A percentile compares a stretch with the other conserved stretches of the same genome.
Conservation (phyloP, 1,140 invertebrate species). For the Adelges cooleyi region DNA sequence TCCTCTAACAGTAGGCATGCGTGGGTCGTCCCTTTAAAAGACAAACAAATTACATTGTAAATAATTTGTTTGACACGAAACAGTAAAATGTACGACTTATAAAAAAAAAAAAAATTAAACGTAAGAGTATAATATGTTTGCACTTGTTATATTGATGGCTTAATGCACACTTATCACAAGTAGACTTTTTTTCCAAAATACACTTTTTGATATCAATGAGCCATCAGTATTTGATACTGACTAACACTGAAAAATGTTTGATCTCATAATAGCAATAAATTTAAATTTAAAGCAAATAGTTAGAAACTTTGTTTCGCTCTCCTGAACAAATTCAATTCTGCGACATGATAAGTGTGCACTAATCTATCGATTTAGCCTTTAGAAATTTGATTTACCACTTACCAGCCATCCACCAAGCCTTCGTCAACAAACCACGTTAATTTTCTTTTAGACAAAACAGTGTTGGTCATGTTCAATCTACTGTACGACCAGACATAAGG, state of each 20-base stretch:
- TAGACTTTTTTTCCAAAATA: background rate
- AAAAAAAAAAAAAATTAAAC: too few relatives aligned
- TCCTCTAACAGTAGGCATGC: constrained; percentile 96
- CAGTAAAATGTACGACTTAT: too few relatives aligned
- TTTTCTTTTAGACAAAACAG: constrained; percentile 93
- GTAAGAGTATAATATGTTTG: too few relatives aligned
- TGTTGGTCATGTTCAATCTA: constrained; percentile 92
- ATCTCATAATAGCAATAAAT: background rate
- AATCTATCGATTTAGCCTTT: too few relatives aligned
- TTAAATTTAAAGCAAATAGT: background rate
- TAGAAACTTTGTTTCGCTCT: too few relatives aligned
- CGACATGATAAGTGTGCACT: too few relatives aligned
- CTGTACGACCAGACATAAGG: constrained; percentile 91
- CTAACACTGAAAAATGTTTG: background rate
- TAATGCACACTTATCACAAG: too few relatives aligned
- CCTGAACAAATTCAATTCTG: too few relatives aligned
- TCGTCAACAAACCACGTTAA: constrained; percentile 95
- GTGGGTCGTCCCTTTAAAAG: constrained; percentile 82
- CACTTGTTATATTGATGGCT: too few relatives aligned
- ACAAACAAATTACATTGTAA: background rate
- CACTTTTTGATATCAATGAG: background rate
- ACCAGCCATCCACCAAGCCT: constrained; percentile 91
- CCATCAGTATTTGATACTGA: background rate
- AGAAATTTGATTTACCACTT: constrained; percentile 40
- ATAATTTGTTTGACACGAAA: background rate